phyloP scores from a whole-genome alignment of 2,888 invertebrate genomes.

The Leucoma salicis region DNA sequence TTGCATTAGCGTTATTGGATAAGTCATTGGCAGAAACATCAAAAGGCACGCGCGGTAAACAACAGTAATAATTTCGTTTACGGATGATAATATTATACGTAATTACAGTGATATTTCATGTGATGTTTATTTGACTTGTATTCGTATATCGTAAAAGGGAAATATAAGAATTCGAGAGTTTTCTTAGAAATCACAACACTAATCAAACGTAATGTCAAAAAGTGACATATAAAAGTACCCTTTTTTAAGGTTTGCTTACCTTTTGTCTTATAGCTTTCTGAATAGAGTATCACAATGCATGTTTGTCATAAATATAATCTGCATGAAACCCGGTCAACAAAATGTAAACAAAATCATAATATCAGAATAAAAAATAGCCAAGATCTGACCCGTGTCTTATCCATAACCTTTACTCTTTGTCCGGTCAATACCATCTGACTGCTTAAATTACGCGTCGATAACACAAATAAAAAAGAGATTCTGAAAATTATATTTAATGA shows the following conservation, averaged over 20 bases:
- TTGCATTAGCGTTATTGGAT: slow-evolving; percentile 76
- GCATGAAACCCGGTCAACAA: background rate
- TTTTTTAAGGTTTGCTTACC: too few species aligned
- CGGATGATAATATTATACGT: slow-evolving; percentile 52
- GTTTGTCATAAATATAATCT: too few species aligned
- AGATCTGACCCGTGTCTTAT: slow-evolving; percentile 7
- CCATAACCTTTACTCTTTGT: slow-evolving; percentile 14
- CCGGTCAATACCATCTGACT: slow-evolving; percentile 8
- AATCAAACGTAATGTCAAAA: too few species aligned
- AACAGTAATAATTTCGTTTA: slow-evolving; percentile 52
- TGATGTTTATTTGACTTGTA: slow-evolving; percentile 26
- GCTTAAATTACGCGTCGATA: slow-evolving; percentile 7
- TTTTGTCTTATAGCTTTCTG: too few species aligned
- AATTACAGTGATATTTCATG: slow-evolving; percentile 54
- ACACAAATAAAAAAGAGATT: background rate
- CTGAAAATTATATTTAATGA: background rate
- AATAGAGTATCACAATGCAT: too few species aligned
- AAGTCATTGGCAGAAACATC: slow-evolving; percentile 65
- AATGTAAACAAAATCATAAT: background rate
- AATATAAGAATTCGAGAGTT: too few species aligned
- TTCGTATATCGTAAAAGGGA: slow-evolving; percentile 9
- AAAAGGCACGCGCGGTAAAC: slow-evolving; percentile 57
- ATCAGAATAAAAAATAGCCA: background rate
- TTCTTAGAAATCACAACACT: too few species aligned
- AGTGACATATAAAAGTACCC: background rate